A percentile compares a stretch with the other conserved stretches of the same genome.
Conservation (phyloP, 1,140 invertebrate genomes). For the Anastatus disparis region DNA sequence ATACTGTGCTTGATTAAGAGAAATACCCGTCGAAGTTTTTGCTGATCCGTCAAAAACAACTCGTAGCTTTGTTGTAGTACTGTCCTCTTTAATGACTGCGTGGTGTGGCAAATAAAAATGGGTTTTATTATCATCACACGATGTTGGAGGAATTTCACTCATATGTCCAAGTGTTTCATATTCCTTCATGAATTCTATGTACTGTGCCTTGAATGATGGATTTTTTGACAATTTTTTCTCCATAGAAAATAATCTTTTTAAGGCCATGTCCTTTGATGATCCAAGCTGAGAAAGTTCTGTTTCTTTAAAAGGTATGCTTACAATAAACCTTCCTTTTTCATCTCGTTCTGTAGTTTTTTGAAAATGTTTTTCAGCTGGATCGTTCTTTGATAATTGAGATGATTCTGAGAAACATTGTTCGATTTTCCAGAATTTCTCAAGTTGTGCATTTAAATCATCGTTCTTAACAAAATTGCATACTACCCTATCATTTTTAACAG, state of each 20-base stretch:
- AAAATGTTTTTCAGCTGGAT: too few relatives aligned
- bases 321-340: neutral
- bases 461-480: neutral
- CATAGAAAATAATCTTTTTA: too few relatives aligned
- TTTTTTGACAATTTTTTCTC: too few relatives aligned
- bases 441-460: neutral
- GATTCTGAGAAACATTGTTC: neutral
- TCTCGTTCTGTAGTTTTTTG: neutral
- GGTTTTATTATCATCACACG: too few relatives aligned
- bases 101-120: neutral
- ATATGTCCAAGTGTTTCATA: neutral
- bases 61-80: neutral
- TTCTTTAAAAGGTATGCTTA: neutral
- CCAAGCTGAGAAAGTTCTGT: neutral
- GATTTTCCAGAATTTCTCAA: neutral
- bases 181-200: neutral
- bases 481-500: neutral
- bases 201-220: neutral
- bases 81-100: constrained; percentile 31
- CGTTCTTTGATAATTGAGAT: too few relatives aligned
- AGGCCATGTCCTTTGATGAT: neutral
- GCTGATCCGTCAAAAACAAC: constrained; percentile 13
- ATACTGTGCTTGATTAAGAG: neutral
- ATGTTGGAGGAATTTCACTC: neutral
- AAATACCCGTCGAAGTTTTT: neutral